Evolutionary conservation across 1,140 invertebrate genomes (phyloP).

Genomic region (Metopolophium dirhodum): DNA sequence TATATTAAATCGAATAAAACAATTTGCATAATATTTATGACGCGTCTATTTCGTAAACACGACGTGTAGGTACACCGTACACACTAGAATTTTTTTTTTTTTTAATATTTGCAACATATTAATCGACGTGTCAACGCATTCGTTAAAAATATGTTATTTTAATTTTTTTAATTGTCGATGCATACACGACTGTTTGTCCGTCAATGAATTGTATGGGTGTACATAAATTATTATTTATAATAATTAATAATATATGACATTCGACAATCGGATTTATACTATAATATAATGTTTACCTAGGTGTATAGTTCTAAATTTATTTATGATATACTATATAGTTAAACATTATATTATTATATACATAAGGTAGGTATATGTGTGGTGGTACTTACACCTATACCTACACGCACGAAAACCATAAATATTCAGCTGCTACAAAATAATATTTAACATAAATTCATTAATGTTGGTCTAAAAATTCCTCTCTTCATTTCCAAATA

Average conservation of each 20-base stretch:
- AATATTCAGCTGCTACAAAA: not conserved
- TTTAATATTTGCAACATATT: not conserved
- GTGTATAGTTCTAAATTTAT: not conserved
- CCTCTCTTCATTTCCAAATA: not conserved
- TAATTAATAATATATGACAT: not conserved
- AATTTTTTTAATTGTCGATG: not conserved
- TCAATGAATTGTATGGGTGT: not conserved
- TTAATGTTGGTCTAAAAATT: not conserved
- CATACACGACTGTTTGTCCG: not conserved
- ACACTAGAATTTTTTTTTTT: not conserved
- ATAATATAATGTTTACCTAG: not conserved
- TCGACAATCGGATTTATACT: not conserved
- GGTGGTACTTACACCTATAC: not conserved
- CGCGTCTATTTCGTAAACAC: not conserved
- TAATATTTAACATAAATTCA: conserved; percentile 5
- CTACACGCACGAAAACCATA: not conserved
- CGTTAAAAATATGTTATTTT: not conserved
- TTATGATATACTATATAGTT: not conserved
- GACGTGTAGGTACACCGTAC: no score
- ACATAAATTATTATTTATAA: not conserved
- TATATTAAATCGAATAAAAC: not conserved
- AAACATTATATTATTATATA: not conserved
- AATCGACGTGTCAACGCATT: not conserved
- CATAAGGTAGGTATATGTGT: not conserved
- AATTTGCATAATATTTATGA: not conserved